Percentiles rank a stretch among this genome's conserved stretches.
phyloP scores from a whole-genome alignment of 2,113 vertebrate genomes.

The Coptodon bakossiorum region DNA sequence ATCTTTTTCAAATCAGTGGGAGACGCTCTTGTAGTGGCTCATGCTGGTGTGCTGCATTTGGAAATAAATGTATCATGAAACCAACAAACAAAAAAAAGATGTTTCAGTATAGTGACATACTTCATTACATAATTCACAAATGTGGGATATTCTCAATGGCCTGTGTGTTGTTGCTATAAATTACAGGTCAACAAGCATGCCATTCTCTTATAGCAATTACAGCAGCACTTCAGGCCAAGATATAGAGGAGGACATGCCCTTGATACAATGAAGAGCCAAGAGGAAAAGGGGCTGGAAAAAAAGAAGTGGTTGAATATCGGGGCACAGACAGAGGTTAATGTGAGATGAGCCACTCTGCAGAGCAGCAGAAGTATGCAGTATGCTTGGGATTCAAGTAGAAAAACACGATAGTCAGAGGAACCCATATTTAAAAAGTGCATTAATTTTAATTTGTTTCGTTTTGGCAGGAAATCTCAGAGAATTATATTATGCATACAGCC shows the following conservation, averaged over 20 bases:
- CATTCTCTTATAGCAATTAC: not conserved
- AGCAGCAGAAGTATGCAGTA: slow-evolving; percentile 19
- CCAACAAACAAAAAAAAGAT: not conserved
- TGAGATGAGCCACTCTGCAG: slow-evolving; percentile 35
- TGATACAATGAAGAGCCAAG: slow-evolving; percentile 48
- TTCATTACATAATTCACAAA: not conserved
- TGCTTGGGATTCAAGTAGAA: not conserved
- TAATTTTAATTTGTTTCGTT: not conserved
- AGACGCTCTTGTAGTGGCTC: not conserved
- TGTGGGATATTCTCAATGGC: not conserved
- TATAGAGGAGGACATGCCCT: slow-evolving; percentile 48
- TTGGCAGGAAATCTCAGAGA: slow-evolving; percentile 7
- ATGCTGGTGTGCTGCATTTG: slow-evolving; percentile 3
- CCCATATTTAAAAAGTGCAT: not conserved
- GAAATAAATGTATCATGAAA: slow-evolving; percentile 29
- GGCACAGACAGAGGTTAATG: slow-evolving; percentile 53
- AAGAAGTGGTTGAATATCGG: slow-evolving; percentile 11
- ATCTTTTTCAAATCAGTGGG: slow-evolving; percentile 44
- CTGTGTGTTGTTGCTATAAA: slow-evolving; percentile 35
- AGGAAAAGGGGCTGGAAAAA: slow-evolving; percentile 23
- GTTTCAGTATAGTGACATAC: not conserved
- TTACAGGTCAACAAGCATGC: slow-evolving; percentile 9
- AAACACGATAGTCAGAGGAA: not conserved
- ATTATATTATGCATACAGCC: slow-evolving; percentile 4
- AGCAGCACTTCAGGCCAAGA: slow-evolving; percentile 31